Conservation (phyloP, 1,140 invertebrate species). For the Macrocentrus cingulum region DNA sequence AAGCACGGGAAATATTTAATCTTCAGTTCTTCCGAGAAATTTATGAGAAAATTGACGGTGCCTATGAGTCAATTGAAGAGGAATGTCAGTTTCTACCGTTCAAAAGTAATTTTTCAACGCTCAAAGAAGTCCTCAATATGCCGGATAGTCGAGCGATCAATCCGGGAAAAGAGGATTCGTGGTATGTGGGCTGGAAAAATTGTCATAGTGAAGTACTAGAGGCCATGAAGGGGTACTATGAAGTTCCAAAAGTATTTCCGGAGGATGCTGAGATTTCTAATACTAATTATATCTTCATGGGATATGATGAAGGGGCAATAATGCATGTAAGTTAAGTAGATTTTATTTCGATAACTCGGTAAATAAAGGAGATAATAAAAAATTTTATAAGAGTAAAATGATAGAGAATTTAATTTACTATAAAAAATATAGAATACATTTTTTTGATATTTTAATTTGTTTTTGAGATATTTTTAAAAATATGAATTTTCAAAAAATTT, state of each 20-base stretch:
- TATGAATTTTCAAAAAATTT: no score
- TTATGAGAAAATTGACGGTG: constrained; percentile 68
- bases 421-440: no score
- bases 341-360: no score
- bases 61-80: constrained; percentile 69
- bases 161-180: constrained; percentile 66
- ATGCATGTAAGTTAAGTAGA: constrained; percentile 91
- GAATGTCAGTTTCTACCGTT: constrained; percentile 91
- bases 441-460: no score
- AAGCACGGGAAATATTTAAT: constrained; percentile 70
- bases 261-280: constrained; percentile 83
- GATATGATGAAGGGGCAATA: constrained; percentile 86
- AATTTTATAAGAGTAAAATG: no score
- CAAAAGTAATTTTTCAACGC: constrained; percentile 77
- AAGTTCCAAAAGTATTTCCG: constrained; percentile 84
- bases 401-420: no score
- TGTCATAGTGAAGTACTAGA: constrained; percentile 79
- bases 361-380: no score
- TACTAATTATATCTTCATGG: constrained; percentile 93
- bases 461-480: no score
- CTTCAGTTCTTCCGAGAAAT: constrained; percentile 77
- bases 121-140: constrained; percentile 81
- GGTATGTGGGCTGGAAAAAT: constrained; percentile 94
- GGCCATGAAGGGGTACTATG: constrained; percentile 77
- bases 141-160: constrained; percentile 66